Percentiles rank a stretch among this genome's conserved stretches.
phyloP scores from a whole-genome alignment of 2,113 vertebrate species.

The Myocastor coypus region DNA sequence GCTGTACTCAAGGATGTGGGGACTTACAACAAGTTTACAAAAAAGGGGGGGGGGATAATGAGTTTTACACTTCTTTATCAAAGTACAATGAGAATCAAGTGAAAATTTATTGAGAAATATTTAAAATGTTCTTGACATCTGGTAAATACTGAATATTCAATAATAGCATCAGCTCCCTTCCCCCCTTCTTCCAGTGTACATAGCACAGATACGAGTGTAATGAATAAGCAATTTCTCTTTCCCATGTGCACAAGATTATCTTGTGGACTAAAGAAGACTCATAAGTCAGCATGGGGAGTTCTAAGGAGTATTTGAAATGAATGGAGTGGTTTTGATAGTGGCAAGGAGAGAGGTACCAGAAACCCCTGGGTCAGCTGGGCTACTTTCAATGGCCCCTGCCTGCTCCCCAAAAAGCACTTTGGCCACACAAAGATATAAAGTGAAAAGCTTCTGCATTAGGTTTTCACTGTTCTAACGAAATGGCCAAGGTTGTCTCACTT shows the following conservation, averaged over 20 bases:
- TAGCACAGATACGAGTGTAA: rapidly evolving
- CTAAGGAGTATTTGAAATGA: neutral
- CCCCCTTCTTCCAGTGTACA: neutral
- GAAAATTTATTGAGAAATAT: neutral
- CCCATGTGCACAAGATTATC: neutral
- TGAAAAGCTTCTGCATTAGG: neutral
- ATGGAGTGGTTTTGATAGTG: neutral
- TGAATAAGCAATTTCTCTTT: neutral
- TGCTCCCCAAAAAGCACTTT: neutral
- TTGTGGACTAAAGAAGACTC: neutral
- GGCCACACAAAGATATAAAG: neutral
- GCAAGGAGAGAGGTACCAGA: neutral
- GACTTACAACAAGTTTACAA: too few species aligned
- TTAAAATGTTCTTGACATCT: neutral
- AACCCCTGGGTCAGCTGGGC: neutral
- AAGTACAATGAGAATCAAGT: neutral
- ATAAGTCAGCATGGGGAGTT: neutral
- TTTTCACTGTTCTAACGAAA: neutral
- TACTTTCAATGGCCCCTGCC: neutral
- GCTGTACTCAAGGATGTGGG: too few species aligned
- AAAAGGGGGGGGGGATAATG: too few species aligned
- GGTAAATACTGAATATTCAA: neutral
- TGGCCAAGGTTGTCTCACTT: neutral
- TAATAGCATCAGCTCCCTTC: neutral
- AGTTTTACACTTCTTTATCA: neutral